Evolutionary conservation across 2,797 vertebrate genomes (phyloP), one percentile per base, ranked within the genome.

Genomic region (Pithecia hirsuta): DNA sequence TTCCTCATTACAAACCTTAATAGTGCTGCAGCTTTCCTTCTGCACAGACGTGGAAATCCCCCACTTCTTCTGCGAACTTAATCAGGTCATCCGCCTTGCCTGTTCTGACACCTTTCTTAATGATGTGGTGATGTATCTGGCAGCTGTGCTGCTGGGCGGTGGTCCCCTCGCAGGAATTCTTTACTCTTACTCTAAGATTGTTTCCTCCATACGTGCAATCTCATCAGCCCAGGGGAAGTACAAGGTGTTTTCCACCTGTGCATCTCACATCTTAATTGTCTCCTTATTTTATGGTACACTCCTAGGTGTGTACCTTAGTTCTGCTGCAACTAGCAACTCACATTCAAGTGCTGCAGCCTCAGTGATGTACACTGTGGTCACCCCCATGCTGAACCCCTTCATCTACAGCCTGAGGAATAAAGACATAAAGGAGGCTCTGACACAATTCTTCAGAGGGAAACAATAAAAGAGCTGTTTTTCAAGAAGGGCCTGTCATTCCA

Each of bases 331-430:
- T 8, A 88, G 83, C 8, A 92, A 85, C 22, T 88, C 97, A 84
- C 39, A 46, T 33, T 84, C 95, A 4, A 97, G 87, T 70, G 89
- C 83, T 50, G 14, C 81, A 5, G 95, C 90, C 33, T 95, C 94
- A 0, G 83, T 97, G 48, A 93, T 98, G 82, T 97, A 97, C 75
- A 95, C 90, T 1, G 94, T 98, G 55, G 83, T 97, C 28, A 94
- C 96, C 19, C 97, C 97, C 39, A 78, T 97, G 74, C 44, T 97
- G 30, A 97, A 97, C 55, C 97, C 97, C 20, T 98, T 97, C 41
- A 97, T 98, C 46, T 98, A 97, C 14, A 97, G 97, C 72, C 92
- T 98, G 7, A 98, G 95, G 24, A 98, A 98, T 50, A 90, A 84
- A 17, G 93, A 97, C 14, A 46, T 98, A 9, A 97, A 95, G 92